Evolutionary conservation across 2,113 vertebrate species (phyloP).

Genomic region (Campylomormyrus numenius): DNA sequence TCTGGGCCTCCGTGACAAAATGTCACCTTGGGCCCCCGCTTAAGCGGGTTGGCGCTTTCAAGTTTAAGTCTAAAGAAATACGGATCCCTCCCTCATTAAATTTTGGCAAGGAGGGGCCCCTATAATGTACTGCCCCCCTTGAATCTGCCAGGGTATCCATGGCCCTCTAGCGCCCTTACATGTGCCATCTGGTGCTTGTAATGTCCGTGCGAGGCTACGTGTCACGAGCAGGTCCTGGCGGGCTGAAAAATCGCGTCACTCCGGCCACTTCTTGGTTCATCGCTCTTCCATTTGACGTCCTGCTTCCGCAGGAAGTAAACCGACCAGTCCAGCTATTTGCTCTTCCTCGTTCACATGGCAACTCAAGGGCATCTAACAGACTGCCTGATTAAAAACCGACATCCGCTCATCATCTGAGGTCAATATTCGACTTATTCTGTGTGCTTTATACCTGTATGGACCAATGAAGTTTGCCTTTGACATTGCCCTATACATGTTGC

Average conservation of each 20-base stretch:
- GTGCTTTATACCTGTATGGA: not conserved
- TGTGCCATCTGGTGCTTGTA: not conserved
- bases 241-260: not conserved
- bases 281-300: not conserved
- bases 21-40: not conserved
- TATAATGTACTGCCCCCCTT: not conserved
- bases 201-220: not conserved
- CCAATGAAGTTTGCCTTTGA: not conserved
- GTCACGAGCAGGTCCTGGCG: not conserved
- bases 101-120: not conserved
- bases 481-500: not conserved
- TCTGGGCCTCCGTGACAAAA: not conserved
- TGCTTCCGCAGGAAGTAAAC: not conserved
- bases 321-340: not conserved
- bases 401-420: not conserved
- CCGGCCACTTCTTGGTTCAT: not conserved
- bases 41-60: not conserved
- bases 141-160: not conserved
- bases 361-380: not conserved
- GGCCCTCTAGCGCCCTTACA: not conserved
- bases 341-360: not conserved
- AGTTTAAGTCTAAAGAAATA: not conserved
- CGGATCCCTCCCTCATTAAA: not conserved
- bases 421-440: not conserved
- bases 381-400: not conserved